Evolutionary conservation across 1,140 invertebrate species (phyloP), one percentile per base, ranked within the genome.

Genomic region (Drosophila yakuba): DNA sequence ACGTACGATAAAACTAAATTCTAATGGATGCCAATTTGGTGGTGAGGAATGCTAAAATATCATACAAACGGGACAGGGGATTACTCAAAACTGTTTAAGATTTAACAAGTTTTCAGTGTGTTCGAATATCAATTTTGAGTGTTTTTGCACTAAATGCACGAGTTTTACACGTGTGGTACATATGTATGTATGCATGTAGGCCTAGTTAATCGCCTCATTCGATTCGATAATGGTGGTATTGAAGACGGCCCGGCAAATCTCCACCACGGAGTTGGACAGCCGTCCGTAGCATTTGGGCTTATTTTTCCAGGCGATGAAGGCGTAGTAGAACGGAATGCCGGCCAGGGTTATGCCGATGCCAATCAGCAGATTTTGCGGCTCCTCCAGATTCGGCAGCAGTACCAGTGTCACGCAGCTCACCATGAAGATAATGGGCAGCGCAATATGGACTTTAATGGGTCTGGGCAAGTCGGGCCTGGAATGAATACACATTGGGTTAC

Each of bases 271-370:
- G 54, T 78, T 77, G 12, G 92, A 92, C 11, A 91, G 17, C 2
- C 79, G 72, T 0, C 82, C 78, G 59, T 89, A 91, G 45, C 54
- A 68, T 20, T 55, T 59, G 25, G 94, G 94, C 92, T 98, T 98
- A 23, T 95, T 95, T 86, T 97, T 94, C 97, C 97, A 98, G 62
- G 94, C 94, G 20, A 99, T 97, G 75, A 97, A 98, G 0, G 98
- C 67, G 47, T 96, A 95, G 92, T 99, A 99, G 3, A 99, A 96
- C 2, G 98, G 98, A 66, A 99, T 96, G 8, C 98, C 98, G 6
- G 97, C 96, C 1, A 96, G 80, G 36, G 98, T 96, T 43, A 99
- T 97, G 10, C 93, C 93, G 11, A 97, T 92, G 14, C 97, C 98
- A 44, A 98, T 95, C 0, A 96, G 95, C 11, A 97, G 96, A 93